Evolutionary conservation across 2,888 invertebrate genomes (phyloP).

Genomic region (Heliothis peltigera): DNA sequence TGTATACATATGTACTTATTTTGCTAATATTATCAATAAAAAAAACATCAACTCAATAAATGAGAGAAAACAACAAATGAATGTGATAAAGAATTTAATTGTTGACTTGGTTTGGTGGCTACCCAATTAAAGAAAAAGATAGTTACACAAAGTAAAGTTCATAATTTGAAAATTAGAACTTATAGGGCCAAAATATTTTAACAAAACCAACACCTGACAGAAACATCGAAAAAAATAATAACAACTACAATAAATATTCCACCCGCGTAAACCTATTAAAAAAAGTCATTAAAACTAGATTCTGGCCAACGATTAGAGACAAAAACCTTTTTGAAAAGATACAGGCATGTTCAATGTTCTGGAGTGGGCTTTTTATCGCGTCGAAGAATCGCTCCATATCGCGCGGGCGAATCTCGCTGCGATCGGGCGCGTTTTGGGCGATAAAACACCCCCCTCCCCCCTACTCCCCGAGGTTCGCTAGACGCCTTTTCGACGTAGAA

Average conservation of each 20-base stretch:
- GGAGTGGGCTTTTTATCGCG: conserved; percentile 71
- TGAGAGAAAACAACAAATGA: no score
- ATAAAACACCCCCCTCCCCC: conserved; percentile 72
- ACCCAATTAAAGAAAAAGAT: no score
- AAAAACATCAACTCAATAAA: no score
- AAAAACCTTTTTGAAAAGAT: conserved; percentile 82
- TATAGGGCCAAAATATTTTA: not conserved
- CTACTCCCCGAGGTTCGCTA: conserved; percentile 37
- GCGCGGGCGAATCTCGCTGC: conserved; percentile 72
- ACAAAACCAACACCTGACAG: not conserved
- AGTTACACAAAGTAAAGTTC: not conserved
- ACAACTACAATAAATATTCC: conserved; percentile 64
- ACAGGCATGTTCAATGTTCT: conserved; percentile 77
- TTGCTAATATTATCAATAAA: no score
- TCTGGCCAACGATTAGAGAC: conserved; percentile 72
- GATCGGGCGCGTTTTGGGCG: conserved; percentile 80
- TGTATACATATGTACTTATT: no score
- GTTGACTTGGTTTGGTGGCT: no score
- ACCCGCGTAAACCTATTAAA: conserved; percentile 73
- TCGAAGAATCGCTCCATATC: conserved; percentile 73
- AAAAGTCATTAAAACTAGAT: conserved; percentile 82
- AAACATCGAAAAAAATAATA: conserved; percentile 34
- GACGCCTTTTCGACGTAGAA: conserved; percentile 65
- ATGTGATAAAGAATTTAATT: no score
- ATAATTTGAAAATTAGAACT: not conserved